phyloP scores from a whole-genome alignment of 2,888 invertebrate genomes.

The Platynereis dumerilii region DNA sequence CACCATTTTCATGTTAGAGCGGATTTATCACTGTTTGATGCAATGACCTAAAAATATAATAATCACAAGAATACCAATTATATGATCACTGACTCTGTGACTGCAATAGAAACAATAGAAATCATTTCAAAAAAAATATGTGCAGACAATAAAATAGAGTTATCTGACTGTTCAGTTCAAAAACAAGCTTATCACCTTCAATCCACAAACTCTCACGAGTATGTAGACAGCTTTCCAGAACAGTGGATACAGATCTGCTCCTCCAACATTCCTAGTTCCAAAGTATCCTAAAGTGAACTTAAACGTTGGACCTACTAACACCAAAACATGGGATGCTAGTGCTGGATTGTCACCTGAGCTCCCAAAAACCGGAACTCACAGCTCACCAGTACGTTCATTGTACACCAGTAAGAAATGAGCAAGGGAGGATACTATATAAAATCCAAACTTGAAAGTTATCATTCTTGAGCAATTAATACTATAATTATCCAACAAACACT shows the following conservation, averaged over 20 bases:
- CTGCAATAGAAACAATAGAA: too few relatives aligned
- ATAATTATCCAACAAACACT: slow-evolving; percentile 1
- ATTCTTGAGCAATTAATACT: neutral
- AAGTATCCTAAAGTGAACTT: slow-evolving; percentile 17
- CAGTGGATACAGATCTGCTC: slow-evolving; percentile 19
- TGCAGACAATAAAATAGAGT: too few relatives aligned
- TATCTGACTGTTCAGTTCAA: too few relatives aligned
- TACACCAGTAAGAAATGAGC: too few relatives aligned
- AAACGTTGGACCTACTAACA: slow-evolving; percentile 1
- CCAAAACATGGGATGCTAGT: slow-evolving; percentile 21
- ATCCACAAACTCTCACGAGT: slow-evolving; percentile 11
- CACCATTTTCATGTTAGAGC: slow-evolving; percentile 16
- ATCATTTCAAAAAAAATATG: too few relatives aligned
- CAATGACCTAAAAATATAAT: slow-evolving; percentile 11
- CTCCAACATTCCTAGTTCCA: slow-evolving; percentile 12
- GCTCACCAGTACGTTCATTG: too few relatives aligned
- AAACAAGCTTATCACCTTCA: slow-evolving; percentile 15
- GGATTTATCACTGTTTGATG: slow-evolving; percentile 21
- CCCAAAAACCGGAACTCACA: too few relatives aligned
- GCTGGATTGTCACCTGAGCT: too few relatives aligned
- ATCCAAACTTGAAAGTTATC: neutral
- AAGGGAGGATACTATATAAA: neutral
- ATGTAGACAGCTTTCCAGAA: slow-evolving; percentile 19
- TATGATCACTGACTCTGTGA: too few relatives aligned
- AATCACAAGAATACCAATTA: too few relatives aligned